phyloP scores from a whole-genome alignment of 2,797 vertebrate species.

The Ambastaia sidthimunki region DNA sequence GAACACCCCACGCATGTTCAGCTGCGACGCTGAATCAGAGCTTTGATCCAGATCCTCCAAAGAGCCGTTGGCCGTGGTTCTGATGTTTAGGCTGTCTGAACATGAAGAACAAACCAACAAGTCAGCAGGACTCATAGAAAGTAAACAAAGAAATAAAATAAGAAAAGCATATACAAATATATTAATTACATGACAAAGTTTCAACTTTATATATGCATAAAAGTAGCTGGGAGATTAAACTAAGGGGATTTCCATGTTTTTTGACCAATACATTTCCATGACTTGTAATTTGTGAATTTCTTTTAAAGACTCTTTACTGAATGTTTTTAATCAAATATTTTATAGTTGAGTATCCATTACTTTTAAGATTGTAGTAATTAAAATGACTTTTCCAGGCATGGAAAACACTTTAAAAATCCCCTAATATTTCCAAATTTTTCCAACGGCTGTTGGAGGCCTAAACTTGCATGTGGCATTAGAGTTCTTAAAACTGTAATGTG shows the following conservation, averaged over 20 bases:
- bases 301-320: too few relatives aligned
- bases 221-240: too few relatives aligned
- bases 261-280: too few relatives aligned
- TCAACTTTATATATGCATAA: not conserved
- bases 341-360: too few relatives aligned
- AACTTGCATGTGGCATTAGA: not conserved
- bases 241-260: too few relatives aligned
- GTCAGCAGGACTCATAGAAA: slow-evolving; percentile 60
- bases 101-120: slow-evolving; percentile 58
- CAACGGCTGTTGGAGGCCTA: not conserved
- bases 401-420: slow-evolving; percentile 1
- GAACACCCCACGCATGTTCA: slow-evolving; percentile 90
- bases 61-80: slow-evolving; percentile 77
- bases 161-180: not conserved
- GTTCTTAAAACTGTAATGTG: not conserved
- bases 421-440: not conserved
- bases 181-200: not conserved
- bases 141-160: not conserved
- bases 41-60: slow-evolving; percentile 69
- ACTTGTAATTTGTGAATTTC: too few relatives aligned
- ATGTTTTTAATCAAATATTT: not conserved
- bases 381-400: not conserved
- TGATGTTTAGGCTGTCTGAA: slow-evolving; percentile 70
- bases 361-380: too few relatives aligned
- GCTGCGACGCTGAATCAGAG: slow-evolving; percentile 73